These are phyloP conservation scores for Lichenostomus cassidix DNA, from an alignment of 2,113 vertebrate genomes.

Conservation along the genomic window DNA sequence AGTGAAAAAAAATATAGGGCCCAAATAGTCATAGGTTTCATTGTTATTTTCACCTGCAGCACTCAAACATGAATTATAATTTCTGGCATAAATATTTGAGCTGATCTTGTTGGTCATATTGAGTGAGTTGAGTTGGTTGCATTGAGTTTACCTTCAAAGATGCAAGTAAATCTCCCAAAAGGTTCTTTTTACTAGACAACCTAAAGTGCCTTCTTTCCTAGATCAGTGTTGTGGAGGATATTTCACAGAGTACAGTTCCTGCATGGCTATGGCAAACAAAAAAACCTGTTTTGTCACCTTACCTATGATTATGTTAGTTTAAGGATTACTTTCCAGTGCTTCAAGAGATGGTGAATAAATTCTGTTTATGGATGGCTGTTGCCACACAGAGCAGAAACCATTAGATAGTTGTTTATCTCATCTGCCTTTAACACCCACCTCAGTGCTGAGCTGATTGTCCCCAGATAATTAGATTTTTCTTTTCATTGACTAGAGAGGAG, in stretches of 20 bases:
- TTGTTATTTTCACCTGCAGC: background rate
- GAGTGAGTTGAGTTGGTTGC: background rate
- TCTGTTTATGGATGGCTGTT: background rate
- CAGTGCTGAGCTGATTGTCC: background rate
- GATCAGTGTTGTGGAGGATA: background rate
- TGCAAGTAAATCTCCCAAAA: background rate
- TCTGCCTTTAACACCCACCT: background rate
- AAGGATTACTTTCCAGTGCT: background rate
- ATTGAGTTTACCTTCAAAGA: background rate
- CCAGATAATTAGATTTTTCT: background rate
- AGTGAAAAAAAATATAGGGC: background rate
- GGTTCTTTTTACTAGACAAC: background rate
- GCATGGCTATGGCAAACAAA: fast-evolving
- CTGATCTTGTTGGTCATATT: background rate
- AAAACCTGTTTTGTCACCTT: background rate
- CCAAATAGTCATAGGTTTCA: background rate
- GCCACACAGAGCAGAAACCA: background rate
- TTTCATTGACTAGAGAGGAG: background rate
- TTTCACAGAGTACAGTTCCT: background rate
- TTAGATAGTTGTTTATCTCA: background rate
- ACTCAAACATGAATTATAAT: background rate
- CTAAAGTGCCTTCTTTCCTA: background rate
- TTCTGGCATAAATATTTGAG: background rate
- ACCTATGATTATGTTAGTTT: background rate
- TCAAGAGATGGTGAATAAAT: background rate